Base-by-base conservation (phyloP, 2,797 vertebrate genomes). In the Cyclopterus lumpus region DNA sequence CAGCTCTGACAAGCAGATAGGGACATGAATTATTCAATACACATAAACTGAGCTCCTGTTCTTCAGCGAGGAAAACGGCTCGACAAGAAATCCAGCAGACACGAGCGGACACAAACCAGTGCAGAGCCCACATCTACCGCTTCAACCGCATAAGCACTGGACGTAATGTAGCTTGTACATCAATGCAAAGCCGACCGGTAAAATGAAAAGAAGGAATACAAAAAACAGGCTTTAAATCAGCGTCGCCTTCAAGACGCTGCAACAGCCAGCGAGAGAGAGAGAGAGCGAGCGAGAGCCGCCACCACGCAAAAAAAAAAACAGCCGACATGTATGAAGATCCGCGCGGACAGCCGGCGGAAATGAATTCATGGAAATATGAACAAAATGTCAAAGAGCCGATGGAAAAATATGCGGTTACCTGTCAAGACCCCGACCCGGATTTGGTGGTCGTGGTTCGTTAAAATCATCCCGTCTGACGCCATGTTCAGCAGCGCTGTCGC, bases 371-470 rank as follows among this genome's bases (percentile, higher is more conserved):
- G 54, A 62, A 63, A 62, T 22, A 34, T 63, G 74, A 49, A 48
- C 16, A 9, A 69, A 66, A 80, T 6, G 55, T 46, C 8, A 54
- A 53, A 72, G 49, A 73, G 55, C 44, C 51, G 44, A 75, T 49
- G 48, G 68, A 62, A 24, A 15, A 76, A 71, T 65, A 12, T 57
- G 78, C 70, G 11, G 79, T 62, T 97, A 98, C 97, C 97, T 96
- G 97, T 98, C 91, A 98, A 86, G 90, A 98, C 96, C 91, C 97
- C 97, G 88, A 98, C 97, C 69, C 97, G 97, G 92, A 98, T 97
- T 94, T 98, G 97, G 95, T 98, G 97, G 92, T 97, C 97, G 96
- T 98, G 97, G 96, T 98, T 98, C 77, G 97, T 98, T 93, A 98
- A 95, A 94, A 98, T 96, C 96, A 97, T 97, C 93, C 97, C 97